These are phyloP conservation scores for Istiophorus platypterus DNA, from an alignment of 2,113 vertebrate species.

Conservation along the genomic window DNA sequence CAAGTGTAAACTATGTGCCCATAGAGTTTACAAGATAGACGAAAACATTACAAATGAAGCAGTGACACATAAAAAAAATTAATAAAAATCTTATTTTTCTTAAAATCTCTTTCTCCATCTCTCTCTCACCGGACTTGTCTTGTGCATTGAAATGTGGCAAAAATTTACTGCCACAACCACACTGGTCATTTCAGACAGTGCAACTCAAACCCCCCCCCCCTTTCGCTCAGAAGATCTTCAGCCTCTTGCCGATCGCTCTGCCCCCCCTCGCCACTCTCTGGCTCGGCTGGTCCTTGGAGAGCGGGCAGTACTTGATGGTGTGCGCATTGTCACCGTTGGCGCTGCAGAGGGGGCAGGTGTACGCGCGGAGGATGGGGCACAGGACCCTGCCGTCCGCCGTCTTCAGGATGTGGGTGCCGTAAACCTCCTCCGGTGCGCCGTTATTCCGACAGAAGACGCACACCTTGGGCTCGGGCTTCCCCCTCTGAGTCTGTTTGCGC, in stretches of 20 bases:
- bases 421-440: constrained; percentile 87
- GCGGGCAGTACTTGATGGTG: constrained; percentile 89
- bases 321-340: constrained; percentile 88
- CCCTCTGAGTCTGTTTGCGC: constrained; percentile 77
- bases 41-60: constrained; percentile 40
- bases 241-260: constrained; percentile 78
- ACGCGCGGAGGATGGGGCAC: constrained; percentile 87
- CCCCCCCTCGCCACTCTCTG: constrained; percentile 79
- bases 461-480: constrained; percentile 86
- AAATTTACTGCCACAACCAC: constrained; percentile 24
- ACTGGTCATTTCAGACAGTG: constrained; percentile 54
- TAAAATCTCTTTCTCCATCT: not conserved
- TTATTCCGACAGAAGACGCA: constrained; percentile 90
- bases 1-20: constrained; percentile 62
- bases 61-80: constrained; percentile 28
- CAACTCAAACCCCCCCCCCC: constrained; percentile 39
- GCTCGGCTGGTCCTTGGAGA: constrained; percentile 83
- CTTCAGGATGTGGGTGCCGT: constrained; percentile 88
- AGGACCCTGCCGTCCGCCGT: constrained; percentile 85
- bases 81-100: constrained; percentile 26
- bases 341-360: constrained; percentile 88
- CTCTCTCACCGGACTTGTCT: constrained; percentile 52
- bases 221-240: constrained; percentile 80
- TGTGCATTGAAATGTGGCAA: constrained; percentile 64
- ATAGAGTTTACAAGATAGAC: constrained; percentile 39